Evolutionary conservation across 2,888 invertebrate species (phyloP), one percentile per base, ranked within the genome.

Genomic region (Parapristionchus giblindavisi): DNA sequence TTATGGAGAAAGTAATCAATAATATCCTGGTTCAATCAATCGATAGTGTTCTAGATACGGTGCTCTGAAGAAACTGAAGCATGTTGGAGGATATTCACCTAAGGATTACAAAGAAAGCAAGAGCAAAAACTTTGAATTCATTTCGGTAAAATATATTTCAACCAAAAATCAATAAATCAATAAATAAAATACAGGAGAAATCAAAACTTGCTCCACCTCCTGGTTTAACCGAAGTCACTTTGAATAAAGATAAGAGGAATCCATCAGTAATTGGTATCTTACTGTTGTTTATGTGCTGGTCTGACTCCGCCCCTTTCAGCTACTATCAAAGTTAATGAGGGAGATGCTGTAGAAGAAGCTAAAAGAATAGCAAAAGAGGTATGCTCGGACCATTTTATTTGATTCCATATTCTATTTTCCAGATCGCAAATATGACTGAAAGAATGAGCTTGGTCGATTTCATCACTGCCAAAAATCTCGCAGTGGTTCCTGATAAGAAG

Each of bases 261-360:
- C 68, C 68, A n/a, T 68, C 68, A 6, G 36, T 68, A 14, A 36
- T 68, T 17, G 68, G 68, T 68, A 21, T n/a, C n/a, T n/a, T n/a
- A n/a, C n/a, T n/a, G n/a, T n/a, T n/a, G n/a, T n/a, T n/a, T 8
- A 27, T 8, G 52, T 24, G 36, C 4, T 60, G 14, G 14, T 11
- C n/a, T 24, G 24, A 52, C 51, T 36, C 27, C 34, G 36, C 34
- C 24, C n/a, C 52, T 5, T 68, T n/a, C 52, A 68, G 68, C 52
- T 0, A 36, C 52, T 24, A 32, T 68, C 32, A 51, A 36, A 14
- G 52, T 68, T 36, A 27, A 36, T 11, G 52, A 68, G 21, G 36
- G 24, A 52, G 24, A 51, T 6, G 68, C 68, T 14, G 34, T 5
- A 24, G 68, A 68, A 21, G 68, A 68, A 24, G 68, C 68, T 6